phyloP scores from a whole-genome alignment of 2,797 vertebrate genomes.

The Melanotaenia boesemani region DNA sequence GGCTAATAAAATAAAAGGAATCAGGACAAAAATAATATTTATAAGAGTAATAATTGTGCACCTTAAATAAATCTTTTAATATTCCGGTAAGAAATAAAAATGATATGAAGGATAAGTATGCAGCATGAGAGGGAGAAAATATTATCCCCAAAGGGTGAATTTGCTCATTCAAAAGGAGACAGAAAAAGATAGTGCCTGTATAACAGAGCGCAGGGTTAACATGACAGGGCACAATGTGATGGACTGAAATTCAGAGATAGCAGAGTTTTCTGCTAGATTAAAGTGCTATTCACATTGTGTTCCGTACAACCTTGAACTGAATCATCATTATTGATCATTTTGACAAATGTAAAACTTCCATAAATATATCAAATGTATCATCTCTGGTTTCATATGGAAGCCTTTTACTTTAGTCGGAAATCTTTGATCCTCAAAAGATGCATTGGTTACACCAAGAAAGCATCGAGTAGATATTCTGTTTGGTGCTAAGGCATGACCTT shows the following conservation, averaged over 20 bases:
- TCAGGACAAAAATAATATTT: slow-evolving; percentile 21
- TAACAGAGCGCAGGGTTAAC: slow-evolving; percentile 25
- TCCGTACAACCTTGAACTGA: not conserved
- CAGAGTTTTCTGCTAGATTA: slow-evolving; percentile 18
- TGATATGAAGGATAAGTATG: slow-evolving; percentile 29
- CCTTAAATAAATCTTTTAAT: slow-evolving; percentile 8
- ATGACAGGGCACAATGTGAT: slow-evolving; percentile 2
- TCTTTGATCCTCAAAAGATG: slow-evolving; percentile 33
- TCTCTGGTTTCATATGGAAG: slow-evolving; percentile 6
- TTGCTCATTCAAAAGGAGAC: slow-evolving; percentile 35
- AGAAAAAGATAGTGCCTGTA: slow-evolving; percentile 11
- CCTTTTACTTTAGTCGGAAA: slow-evolving; percentile 24
- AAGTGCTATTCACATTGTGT: slow-evolving; percentile 17
- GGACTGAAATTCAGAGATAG: slow-evolving; percentile 25
- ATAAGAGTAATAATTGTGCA: slow-evolving; percentile 4
- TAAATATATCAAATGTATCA: slow-evolving; percentile 3
- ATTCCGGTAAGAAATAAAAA: slow-evolving; percentile 28
- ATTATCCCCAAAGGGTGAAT: slow-evolving; percentile 28
- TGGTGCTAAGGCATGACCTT: slow-evolving; percentile 73
- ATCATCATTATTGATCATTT: slow-evolving; percentile 25
- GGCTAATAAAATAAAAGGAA: slow-evolving; percentile 6
- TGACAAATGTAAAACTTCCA: slow-evolving; percentile 26
- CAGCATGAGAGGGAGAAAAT: slow-evolving; percentile 26
- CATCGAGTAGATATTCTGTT: slow-evolving; percentile 30
- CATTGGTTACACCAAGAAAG: slow-evolving; percentile 37